These are phyloP conservation scores for Microtus ochrogaster DNA, from an alignment of 2,113 vertebrate genomes.

Conservation along the genomic window DNA sequence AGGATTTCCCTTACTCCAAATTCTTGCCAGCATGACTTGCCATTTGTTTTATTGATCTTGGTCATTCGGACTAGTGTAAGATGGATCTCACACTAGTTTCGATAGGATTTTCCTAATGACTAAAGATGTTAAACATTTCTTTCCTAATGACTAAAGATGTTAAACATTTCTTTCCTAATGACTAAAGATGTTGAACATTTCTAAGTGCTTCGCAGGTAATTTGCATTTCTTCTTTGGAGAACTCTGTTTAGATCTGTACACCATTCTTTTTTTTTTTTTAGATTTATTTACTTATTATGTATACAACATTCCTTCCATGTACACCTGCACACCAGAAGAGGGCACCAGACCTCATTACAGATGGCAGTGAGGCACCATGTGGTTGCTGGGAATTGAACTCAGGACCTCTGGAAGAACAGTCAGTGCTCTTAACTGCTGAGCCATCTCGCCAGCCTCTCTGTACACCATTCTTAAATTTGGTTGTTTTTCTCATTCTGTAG, in stretches of 20 bases:
- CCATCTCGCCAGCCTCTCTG: too few relatives aligned
- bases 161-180: neutral
- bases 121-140: neutral
- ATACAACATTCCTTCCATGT: too few relatives aligned
- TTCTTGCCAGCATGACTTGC: neutral
- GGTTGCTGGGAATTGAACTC: too few relatives aligned
- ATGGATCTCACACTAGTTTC: neutral
- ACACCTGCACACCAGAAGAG: too few relatives aligned
- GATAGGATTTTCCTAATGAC: neutral
- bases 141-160: neutral
- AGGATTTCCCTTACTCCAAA: neutral
- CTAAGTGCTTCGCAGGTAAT: neutral
- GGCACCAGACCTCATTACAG: too few relatives aligned
- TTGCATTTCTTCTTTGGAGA: neutral
- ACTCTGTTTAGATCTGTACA: neutral
- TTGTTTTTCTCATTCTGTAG: too few relatives aligned
- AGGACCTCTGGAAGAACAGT: too few relatives aligned
- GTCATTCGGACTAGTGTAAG: neutral
- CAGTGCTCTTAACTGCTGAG: too few relatives aligned
- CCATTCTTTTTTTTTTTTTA: neutral
- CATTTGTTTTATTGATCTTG: neutral
- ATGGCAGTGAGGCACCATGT: too few relatives aligned
- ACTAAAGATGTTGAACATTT: neutral
- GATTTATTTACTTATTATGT: too few relatives aligned
- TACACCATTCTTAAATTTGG: too few relatives aligned